phyloP scores from a whole-genome alignment of 2,113 vertebrate species.

The Castor canadensis region DNA sequence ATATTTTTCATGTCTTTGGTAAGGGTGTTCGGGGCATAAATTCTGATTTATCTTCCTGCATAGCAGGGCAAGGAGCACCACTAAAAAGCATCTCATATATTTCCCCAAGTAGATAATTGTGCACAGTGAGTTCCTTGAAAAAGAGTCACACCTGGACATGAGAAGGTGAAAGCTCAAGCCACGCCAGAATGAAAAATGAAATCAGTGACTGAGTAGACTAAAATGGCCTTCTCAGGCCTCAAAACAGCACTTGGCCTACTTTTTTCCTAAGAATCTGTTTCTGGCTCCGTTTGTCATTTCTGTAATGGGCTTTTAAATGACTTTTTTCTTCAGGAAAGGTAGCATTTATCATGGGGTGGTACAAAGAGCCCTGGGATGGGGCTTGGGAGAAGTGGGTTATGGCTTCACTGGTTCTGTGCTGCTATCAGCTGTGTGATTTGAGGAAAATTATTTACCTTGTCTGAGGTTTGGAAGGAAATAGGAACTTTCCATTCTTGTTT shows the following conservation, averaged over 20 bases:
- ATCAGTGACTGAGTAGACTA: slow-evolving; percentile 9
- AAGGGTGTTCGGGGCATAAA: slow-evolving; percentile 17
- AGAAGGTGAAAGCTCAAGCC: slow-evolving; percentile 56
- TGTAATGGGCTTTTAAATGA: slow-evolving; percentile 67
- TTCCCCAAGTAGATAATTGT: slow-evolving; percentile 57
- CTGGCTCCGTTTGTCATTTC: slow-evolving; percentile 70
- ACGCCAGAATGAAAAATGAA: slow-evolving; percentile 55
- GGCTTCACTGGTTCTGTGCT: not conserved
- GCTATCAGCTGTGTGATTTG: not conserved
- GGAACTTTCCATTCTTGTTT: not conserved
- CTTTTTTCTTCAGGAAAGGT: slow-evolving; percentile 58
- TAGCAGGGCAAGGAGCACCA: not conserved
- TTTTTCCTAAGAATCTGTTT: slow-evolving; percentile 58
- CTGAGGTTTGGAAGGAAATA: not conserved
- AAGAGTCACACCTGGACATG: slow-evolving; percentile 47
- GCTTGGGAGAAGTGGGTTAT: slow-evolving; percentile 7
- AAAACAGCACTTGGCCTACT: slow-evolving; percentile 36
- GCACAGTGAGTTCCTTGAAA: slow-evolving; percentile 37
- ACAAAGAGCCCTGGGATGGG: slow-evolving; percentile 5
- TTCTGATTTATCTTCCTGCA: slow-evolving; percentile 42
- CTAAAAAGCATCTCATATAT: slow-evolving; percentile 50
- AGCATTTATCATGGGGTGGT: slow-evolving; percentile 53
- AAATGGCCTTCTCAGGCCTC: slow-evolving; percentile 45
- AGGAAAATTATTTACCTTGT: slow-evolving; percentile 40
- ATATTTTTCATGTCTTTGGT: slow-evolving; percentile 39